These are phyloP conservation scores for Enteromius paludinosus DNA, from an alignment of 2,797 vertebrate species.

Conservation along the genomic window DNA sequence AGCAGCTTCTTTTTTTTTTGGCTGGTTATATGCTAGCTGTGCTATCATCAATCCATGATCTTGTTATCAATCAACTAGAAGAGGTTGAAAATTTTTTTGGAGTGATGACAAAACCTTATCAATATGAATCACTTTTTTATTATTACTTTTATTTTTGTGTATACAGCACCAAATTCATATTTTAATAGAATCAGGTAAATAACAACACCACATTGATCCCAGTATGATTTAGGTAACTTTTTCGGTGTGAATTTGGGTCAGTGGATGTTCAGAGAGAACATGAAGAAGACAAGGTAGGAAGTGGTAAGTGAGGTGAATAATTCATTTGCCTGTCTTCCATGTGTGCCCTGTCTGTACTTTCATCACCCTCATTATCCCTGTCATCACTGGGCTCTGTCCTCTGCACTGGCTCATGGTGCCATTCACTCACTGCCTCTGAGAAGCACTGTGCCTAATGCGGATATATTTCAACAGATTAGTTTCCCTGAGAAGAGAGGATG, in stretches of 20 bases:
- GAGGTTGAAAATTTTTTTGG: not conserved
- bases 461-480: constrained; percentile 51
- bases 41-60: not conserved
- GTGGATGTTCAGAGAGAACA: constrained; percentile 12
- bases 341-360: constrained; percentile 37
- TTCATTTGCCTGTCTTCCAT: constrained; percentile 62
- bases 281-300: constrained; percentile 47
- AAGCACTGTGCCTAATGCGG: constrained; percentile 28
- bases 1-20: constrained; percentile 59
- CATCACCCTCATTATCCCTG: constrained; percentile 49
- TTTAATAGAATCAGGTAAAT: not conserved
- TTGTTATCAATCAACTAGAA: not conserved
- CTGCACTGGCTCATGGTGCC: constrained; percentile 15
- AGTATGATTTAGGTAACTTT: not conserved
- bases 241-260: constrained; percentile 22
- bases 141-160: too few species aligned
- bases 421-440: constrained; percentile 45
- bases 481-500: constrained; percentile 30
- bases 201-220: not conserved
- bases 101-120: not conserved
- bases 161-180: too few species aligned
- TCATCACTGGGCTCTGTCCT: constrained; percentile 44
- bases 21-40: constrained; percentile 47
- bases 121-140: not conserved
- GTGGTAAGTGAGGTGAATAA: constrained; percentile 70